Evolutionary conservation across 2,888 invertebrate species (phyloP).

Genomic region (Chrysopilus asiliformis): DNA sequence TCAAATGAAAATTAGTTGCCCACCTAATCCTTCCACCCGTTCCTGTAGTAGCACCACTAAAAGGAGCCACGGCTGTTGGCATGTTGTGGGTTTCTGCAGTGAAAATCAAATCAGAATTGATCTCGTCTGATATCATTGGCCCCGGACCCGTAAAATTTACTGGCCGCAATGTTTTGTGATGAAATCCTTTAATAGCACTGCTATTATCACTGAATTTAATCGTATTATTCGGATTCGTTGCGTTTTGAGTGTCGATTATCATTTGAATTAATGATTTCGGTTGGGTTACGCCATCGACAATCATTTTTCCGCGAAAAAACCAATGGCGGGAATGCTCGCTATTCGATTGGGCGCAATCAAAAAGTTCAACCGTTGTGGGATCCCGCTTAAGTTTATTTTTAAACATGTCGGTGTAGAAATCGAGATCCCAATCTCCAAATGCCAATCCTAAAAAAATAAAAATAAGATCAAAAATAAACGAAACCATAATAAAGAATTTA

Average conservation of each 20-base stretch:
- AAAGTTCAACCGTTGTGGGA: conserved; percentile 94
- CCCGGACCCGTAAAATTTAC: conserved; percentile 43
- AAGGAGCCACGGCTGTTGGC: conserved; percentile 93
- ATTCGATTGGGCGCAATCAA: conserved; percentile 95
- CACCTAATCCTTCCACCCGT: conserved; percentile 77
- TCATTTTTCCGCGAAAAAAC: conserved; percentile 90
- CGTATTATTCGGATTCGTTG: conserved; percentile 82
- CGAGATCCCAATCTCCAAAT: conserved; percentile 85
- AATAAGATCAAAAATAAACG: conserved; percentile 3
- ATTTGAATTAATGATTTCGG: conserved; percentile 79
- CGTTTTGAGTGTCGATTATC: conserved; percentile 79
- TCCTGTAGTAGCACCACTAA: conserved; percentile 95
- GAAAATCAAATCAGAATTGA: conserved; percentile 79
- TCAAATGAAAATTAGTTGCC: background rate
- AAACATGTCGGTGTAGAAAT: conserved; percentile 81
- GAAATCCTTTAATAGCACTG: conserved; percentile 80
- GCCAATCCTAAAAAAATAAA: conserved; percentile 52
- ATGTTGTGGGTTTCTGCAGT: conserved; percentile 99
- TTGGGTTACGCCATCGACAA: conserved; percentile 63
- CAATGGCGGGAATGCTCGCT: conserved; percentile 98
- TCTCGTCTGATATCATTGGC: conserved; percentile 43
- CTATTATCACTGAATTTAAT: conserved; percentile 97
- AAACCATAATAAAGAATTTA: conserved; percentile 1
- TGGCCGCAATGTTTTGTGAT: conserved; percentile 56
- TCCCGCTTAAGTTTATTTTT: conserved; percentile 68